Evolutionary conservation across 2,113 vertebrate species (phyloP).

Genomic region (Ceratotherium simum): DNA sequence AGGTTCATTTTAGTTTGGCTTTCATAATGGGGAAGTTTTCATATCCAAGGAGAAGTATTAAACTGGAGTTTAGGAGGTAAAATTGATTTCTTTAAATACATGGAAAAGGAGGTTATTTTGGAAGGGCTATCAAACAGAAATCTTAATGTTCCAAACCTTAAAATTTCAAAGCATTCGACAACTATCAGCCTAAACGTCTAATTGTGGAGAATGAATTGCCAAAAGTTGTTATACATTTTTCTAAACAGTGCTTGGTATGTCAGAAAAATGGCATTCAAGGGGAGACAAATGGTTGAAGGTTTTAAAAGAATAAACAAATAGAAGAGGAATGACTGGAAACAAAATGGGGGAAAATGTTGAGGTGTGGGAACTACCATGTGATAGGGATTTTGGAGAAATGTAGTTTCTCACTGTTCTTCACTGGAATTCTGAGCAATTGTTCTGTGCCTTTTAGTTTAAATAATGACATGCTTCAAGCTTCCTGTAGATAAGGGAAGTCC

Average conservation of each 20-base stretch:
- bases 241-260: conserved; percentile 9
- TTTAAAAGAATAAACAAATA: conserved; percentile 33
- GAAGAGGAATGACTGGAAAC: neutral
- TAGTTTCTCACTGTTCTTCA: neutral
- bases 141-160: neutral
- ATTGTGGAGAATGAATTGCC: conserved; percentile 17
- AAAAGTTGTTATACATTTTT: conserved; percentile 9
- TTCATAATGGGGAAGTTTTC: neutral
- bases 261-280: conserved; percentile 27
- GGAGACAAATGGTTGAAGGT: neutral
- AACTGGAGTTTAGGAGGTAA: neutral
- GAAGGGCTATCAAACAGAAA: neutral
- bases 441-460: neutral
- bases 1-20: neutral
- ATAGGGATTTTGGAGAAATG: neutral
- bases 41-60: neutral
- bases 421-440: neutral
- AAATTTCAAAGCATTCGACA: neutral
- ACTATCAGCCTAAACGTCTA: neutral
- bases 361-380: neutral
- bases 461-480: neutral
- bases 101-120: neutral
- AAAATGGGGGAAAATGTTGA: neutral
- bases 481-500: neutral
- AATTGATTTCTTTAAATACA: conserved; percentile 18